These are phyloP conservation scores for Sipha flava DNA, from an alignment of 1,140 invertebrate genomes.

Conservation along the genomic window DNA sequence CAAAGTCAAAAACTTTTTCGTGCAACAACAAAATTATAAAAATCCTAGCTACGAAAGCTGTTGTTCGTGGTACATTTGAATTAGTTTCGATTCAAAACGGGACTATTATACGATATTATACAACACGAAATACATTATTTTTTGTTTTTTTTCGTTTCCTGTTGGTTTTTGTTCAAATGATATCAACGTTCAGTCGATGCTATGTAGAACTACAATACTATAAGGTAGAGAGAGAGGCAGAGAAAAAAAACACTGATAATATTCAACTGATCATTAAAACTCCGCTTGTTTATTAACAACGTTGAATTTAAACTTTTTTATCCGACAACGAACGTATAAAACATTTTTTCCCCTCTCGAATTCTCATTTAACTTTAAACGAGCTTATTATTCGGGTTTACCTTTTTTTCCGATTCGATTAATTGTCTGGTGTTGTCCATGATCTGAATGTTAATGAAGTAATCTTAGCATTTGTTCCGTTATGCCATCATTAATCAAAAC, in stretches of 20 bases:
- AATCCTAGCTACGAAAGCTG: too few relatives aligned
- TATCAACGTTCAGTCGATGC: background rate
- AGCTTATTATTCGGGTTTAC: conserved; percentile 12
- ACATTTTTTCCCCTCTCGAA: background rate
- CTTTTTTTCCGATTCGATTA: background rate
- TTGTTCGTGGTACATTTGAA: too few relatives aligned
- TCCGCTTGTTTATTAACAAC: background rate
- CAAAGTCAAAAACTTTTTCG: too few relatives aligned
- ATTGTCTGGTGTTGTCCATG: background rate
- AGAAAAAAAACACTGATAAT: background rate
- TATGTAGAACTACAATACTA: background rate
- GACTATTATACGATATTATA: background rate
- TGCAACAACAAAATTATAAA: too few relatives aligned
- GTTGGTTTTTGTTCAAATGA: background rate
- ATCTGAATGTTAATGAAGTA: background rate
- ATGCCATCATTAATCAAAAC: background rate
- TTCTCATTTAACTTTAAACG: conserved; percentile 6
- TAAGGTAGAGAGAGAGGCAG: too few relatives aligned
- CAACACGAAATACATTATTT: background rate
- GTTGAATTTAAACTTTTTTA: background rate
- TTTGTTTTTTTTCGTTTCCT: too few relatives aligned
- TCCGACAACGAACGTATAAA: background rate
- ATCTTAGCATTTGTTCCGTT: background rate
- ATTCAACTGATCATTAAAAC: background rate
- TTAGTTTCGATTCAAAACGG: background rate